Conservation (phyloP, 1,140 invertebrate genomes). For the Procambarus clarkii region DNA sequence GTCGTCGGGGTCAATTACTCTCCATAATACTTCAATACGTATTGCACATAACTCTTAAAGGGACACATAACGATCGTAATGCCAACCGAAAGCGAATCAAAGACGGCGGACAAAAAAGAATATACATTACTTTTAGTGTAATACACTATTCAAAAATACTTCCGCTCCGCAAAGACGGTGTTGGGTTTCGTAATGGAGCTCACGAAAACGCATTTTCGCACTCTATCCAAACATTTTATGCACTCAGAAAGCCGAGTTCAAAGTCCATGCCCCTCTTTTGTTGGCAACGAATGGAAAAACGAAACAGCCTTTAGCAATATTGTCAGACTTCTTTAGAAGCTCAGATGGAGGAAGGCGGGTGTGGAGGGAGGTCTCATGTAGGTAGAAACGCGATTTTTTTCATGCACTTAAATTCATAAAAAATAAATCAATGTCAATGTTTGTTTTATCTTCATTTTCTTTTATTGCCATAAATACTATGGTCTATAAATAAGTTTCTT, state of each 20-base stretch:
- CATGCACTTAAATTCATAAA: too few relatives aligned
- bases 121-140: background rate
- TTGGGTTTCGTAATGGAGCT: conserved; percentile 16
- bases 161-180: background rate
- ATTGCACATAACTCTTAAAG: too few relatives aligned
- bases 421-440: too few relatives aligned
- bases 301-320: conserved; percentile 1
- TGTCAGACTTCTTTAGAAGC: background rate
- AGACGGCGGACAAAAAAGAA: background rate
- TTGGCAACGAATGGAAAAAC: conserved; percentile 3
- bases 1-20: too few relatives aligned
- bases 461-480: too few relatives aligned
- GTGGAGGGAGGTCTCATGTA: too few relatives aligned
- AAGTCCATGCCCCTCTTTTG: conserved; percentile 15
- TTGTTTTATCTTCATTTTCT: too few relatives aligned
- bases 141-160: background rate
- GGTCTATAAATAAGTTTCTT: too few relatives aligned
- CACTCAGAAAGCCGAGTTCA: conserved; percentile 13
- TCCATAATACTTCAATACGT: too few relatives aligned
- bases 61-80: too few relatives aligned
- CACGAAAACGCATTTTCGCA: conserved; percentile 19
- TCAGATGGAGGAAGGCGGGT: background rate
- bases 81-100: too few relatives aligned
- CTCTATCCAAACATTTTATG: conserved; percentile 20
- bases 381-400: too few relatives aligned